Conservation (phyloP, 2,888 invertebrate genomes). For the Diaprepes abbreviatus region DNA sequence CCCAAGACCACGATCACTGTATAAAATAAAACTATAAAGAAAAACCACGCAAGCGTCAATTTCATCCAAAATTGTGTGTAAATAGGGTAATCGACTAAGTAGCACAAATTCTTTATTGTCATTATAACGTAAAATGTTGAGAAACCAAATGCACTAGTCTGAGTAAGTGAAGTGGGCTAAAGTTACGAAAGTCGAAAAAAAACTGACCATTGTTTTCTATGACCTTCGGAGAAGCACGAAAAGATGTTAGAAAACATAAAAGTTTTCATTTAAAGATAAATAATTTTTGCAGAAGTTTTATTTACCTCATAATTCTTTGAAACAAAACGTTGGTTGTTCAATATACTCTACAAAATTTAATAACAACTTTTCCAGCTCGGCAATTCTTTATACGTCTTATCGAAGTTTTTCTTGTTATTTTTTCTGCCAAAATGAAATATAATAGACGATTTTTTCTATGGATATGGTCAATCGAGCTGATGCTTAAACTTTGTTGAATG, state of each 20-base stretch:
- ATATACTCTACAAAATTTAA: conserved; percentile 14
- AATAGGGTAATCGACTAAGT: no score
- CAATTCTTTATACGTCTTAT: neutral
- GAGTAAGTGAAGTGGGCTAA: no score
- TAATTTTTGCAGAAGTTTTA: conserved; percentile 10
- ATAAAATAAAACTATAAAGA: no score
- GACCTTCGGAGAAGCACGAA: no score
- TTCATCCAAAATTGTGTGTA: no score
- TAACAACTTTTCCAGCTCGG: conserved; percentile 7
- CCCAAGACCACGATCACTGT: no score
- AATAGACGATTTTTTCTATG: neutral
- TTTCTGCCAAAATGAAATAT: conserved; percentile 3
- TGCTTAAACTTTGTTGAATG: conserved; percentile 2
- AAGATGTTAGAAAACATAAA: neutral
- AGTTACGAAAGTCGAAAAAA: no score
- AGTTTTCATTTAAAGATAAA: conserved; percentile 3
- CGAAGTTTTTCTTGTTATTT: conserved; percentile 14
- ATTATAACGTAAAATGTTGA: no score
- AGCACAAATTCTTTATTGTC: no score
- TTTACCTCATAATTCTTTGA: neutral
- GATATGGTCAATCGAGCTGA: conserved; percentile 5
- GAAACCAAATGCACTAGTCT: no score
- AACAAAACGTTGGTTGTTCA: neutral
- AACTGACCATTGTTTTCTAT: no score
- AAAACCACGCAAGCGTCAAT: no score